phyloP scores from a whole-genome alignment of 2,113 vertebrate species.

The Empidonax alnorum region DNA sequence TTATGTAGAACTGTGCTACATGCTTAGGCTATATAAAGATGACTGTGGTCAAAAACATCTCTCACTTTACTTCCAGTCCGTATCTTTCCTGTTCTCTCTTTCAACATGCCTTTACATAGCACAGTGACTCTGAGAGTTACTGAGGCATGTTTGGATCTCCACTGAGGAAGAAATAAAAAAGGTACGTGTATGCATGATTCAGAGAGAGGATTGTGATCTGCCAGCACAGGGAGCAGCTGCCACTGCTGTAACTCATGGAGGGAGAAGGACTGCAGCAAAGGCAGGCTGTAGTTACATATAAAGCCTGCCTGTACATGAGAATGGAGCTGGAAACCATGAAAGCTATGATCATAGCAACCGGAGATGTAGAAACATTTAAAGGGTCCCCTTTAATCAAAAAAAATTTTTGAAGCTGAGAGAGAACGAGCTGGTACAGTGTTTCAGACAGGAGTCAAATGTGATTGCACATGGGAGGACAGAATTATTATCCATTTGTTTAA shows the following conservation, averaged over 20 bases:
- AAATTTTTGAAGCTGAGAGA: neutral
- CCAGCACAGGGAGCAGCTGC: neutral
- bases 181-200: neutral
- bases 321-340: neutral
- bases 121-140: neutral
- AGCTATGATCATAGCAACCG: neutral
- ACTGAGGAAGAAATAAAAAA: neutral
- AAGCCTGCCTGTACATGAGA: neutral
- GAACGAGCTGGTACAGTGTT: neutral
- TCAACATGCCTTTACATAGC: neutral
- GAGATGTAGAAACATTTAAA: neutral
- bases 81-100: neutral
- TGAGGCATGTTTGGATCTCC: neutral
- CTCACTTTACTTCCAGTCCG: neutral
- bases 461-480: neutral
- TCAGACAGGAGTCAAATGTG: neutral
- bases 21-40: neutral
- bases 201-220: neutral
- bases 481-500: neutral
- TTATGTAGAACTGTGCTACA: neutral
- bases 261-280: rapidly evolving
- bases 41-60: neutral
- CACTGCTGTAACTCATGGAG: rapidly evolving
- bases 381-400: neutral
- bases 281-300: too few relatives aligned